A percentile compares a stretch with the other conserved stretches of the same genome.
Evolutionary conservation across 2,888 invertebrate genomes (phyloP).

Genomic region (Salticus scenicus): DNA sequence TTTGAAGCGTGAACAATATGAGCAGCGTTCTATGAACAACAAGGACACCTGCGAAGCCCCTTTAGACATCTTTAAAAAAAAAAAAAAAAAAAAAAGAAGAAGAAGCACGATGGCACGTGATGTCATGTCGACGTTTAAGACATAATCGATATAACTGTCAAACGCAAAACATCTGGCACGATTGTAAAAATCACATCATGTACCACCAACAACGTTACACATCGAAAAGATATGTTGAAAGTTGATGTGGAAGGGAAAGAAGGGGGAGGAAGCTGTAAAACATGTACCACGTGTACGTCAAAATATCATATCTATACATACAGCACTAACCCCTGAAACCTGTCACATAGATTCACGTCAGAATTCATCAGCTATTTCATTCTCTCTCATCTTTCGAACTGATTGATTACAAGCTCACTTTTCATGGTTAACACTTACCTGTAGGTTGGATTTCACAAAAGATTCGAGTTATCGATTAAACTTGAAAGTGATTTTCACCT

Average conservation of each 20-base stretch:
- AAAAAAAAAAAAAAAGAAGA: too few relatives aligned
- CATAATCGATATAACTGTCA: background rate
- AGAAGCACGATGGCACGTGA: background rate
- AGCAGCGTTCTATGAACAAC: background rate
- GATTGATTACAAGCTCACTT: too few relatives aligned
- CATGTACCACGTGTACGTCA: background rate
- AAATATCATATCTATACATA: background rate
- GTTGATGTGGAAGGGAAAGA: background rate
- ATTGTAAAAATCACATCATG: background rate
- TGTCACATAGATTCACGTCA: too few relatives aligned
- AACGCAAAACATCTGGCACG: background rate
- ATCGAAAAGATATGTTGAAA: background rate
- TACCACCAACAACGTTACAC: background rate
- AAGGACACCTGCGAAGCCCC: background rate
- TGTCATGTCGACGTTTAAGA: background rate
- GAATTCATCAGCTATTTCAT: too few relatives aligned
- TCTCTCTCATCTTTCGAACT: too few relatives aligned
- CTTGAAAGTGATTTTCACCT: too few relatives aligned
- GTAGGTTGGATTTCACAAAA: too few relatives aligned
- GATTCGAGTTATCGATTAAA: too few relatives aligned
- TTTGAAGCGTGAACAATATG: background rate
- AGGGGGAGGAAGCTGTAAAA: background rate
- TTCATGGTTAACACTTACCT: too few relatives aligned
- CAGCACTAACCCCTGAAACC: too few relatives aligned
- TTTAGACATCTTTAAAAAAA: background rate